These are phyloP conservation scores for Discoglossus pictus DNA, from an alignment of 2,797 vertebrate species.

Conservation along the genomic window DNA sequence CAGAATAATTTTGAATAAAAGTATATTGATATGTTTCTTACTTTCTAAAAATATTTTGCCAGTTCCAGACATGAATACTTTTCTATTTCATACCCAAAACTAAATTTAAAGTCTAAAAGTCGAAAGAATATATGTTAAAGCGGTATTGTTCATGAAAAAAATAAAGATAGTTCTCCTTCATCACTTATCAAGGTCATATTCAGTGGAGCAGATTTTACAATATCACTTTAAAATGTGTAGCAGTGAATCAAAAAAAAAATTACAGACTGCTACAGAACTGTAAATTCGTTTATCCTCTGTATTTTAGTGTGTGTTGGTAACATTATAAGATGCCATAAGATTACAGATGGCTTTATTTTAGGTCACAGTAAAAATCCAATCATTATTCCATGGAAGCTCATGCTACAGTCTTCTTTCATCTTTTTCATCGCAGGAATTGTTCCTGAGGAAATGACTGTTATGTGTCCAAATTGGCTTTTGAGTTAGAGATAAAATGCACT, in stretches of 20 bases:
- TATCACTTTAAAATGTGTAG: background rate
- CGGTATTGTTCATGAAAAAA: too few relatives aligned
- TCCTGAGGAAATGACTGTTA: background rate
- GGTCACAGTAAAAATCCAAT: background rate
- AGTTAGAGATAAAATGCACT: conserved; percentile 24
- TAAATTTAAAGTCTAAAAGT: too few relatives aligned
- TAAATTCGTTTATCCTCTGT: background rate
- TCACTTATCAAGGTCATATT: too few relatives aligned
- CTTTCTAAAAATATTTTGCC: too few relatives aligned
- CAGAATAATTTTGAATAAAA: too few relatives aligned
- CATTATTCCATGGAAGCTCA: background rate
- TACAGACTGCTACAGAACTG: too few relatives aligned
- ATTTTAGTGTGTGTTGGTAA: background rate
- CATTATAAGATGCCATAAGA: background rate
- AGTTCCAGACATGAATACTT: too few relatives aligned
- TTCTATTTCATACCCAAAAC: too few relatives aligned
- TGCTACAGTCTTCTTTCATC: background rate
- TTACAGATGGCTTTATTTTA: background rate
- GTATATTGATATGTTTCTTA: too few relatives aligned
- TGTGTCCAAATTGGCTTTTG: conserved; percentile 11
- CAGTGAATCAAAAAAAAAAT: too few relatives aligned
- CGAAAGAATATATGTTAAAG: too few relatives aligned
- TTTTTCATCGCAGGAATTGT: background rate
- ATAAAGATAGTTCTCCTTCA: background rate
- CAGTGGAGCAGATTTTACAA: too few relatives aligned